Base-by-base conservation (phyloP, 2,797 vertebrate species). In the Carduelis carduelis region DNA sequence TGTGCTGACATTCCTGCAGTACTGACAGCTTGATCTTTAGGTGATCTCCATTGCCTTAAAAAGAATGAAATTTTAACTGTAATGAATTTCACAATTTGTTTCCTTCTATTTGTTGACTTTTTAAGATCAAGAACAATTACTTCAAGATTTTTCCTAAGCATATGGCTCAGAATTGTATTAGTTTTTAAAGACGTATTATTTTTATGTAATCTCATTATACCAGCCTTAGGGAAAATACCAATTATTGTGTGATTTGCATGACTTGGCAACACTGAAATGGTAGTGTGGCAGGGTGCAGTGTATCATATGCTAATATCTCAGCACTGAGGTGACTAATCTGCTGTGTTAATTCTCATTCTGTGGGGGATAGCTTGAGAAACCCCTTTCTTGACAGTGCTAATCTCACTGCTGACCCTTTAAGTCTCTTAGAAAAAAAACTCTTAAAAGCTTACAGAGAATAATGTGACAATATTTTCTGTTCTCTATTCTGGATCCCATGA, bases 181-280 rank as follows among this genome's bases (percentile, higher is more conserved):
- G 61, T 92, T 96, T 94, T 94, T 63, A 95, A 94, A 94, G 90
- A 93, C 32, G 55, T 76, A 91, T 95, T 95, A 79, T 93, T 95
- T 94, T 93, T 87, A 47, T 93, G 90, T 95, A 95, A 97, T 96
- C 91, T 95, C 77, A 94, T 96, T 96, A 94, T 72, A 72, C 55
- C 44, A 74, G 85, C 95, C 95, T 90, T 59, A 91, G 94, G 95
- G 95, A 95, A 96, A 96, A 95, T 93, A 86, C 87, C 91, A 94
- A 90, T 97, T 97, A 96, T 94, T 90, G 90, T 86, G 80, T 94
- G 95, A 95, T 95, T 95, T 96, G 96, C 94, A 84, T 94, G 90
- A 97, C 93, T 26, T 95, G 90, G 88, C 90, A 96, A 88, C 55
- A 27, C 76, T 90, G 88, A 86, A 93, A 70, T 20, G 23, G 79